Base-by-base conservation (phyloP, 2,888 invertebrate species). In the Leptopilina drosophilae region DNA sequence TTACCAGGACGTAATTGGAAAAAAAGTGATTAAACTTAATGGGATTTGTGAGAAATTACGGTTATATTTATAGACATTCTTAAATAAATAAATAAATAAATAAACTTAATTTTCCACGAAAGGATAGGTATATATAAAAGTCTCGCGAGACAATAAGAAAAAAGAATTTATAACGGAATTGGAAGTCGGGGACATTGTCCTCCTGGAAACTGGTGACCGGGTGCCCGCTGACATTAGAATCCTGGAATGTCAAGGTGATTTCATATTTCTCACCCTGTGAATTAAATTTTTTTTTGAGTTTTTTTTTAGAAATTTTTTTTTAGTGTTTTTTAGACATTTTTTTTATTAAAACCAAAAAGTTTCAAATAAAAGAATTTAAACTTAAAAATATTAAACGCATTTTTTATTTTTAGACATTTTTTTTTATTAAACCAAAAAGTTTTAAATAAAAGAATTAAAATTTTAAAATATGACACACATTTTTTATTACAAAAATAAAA, bases 201-300 rank as follows among this genome's bases (percentile, higher is more conserved):
- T 96, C 88, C 94, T 97, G 89, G 94, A 94, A 86, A 95, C 95
- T 81, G 97, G 97, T 66, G 96, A 97, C 92, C 93, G 96, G 77
- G 95, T 97, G 14, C 97, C 97, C 6, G 97, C 97, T 69, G 97
- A 98, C 92, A 94, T 97, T 83, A 94, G 97, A 84, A 93, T 98
- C 85, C 93, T 96, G 83, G 92, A 93, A 85, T 93, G 94, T 78
- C 93, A 94, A 89, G 94, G 94, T 90, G 84, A 87, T 94, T 87
- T 64, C 64, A 82, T n/a, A n/a, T 82, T 85, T 86, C 83, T 53
- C 67, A 69, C 67, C 62, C 62, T 62, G 62, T 20, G 62, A 59
- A 62, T 62, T 62, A 1, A 9, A 11, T 49, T 9, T 49, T 49
- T 49, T 20, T n/a, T n/a, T n/a, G n/a, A n/a, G n/a, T n/a, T n/a